phyloP scores from a whole-genome alignment of 2,113 vertebrate species.

The Corvus hawaiiensis region DNA sequence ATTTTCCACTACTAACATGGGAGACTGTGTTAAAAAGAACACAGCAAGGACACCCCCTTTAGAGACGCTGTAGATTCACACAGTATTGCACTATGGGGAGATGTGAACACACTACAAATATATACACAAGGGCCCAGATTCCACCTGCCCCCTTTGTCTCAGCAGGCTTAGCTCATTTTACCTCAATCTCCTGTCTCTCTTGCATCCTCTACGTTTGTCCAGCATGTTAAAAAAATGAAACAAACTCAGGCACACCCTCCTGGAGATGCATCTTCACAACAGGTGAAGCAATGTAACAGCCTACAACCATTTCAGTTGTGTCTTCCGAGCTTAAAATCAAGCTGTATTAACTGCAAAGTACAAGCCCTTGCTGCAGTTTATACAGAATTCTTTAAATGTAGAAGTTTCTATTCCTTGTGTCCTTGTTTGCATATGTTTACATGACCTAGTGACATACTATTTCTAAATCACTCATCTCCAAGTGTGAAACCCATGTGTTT shows the following conservation, averaged over 20 bases:
- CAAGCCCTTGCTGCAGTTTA: not conserved
- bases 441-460: not conserved
- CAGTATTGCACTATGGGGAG: rapidly evolving
- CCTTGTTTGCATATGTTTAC: not conserved
- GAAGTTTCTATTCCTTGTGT: not conserved
- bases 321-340: not conserved
- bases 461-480: not conserved
- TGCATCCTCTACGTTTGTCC: not conserved
- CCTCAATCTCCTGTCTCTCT: not conserved
- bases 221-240: not conserved
- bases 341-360: not conserved
- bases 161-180: not conserved
- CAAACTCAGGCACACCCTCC: not conserved
- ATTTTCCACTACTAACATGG: not conserved
- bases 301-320: not conserved
- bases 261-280: not conserved
- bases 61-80: not conserved
- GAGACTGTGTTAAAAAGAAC: not conserved
- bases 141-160: not conserved
- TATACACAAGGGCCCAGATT: not conserved
- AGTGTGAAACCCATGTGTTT: not conserved
- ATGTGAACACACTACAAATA: not conserved
- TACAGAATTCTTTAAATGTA: not conserved
- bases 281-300: not conserved
- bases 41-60: not conserved